Evolutionary conservation across 2,797 vertebrate species (phyloP), one percentile per base, ranked within the genome.

Genomic region (Morus bassanus): DNA sequence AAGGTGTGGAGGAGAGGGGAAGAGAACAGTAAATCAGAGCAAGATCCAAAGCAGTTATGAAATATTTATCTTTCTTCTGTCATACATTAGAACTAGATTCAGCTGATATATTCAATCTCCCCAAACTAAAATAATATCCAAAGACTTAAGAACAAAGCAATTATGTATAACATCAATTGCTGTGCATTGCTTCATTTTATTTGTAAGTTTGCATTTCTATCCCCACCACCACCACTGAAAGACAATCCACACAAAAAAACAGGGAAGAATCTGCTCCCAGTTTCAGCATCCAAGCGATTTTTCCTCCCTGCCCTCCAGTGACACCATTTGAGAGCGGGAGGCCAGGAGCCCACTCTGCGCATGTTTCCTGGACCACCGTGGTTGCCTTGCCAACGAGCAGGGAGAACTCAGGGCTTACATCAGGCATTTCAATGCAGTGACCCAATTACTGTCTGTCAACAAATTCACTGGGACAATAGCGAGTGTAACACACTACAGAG

Each of bases 361-460:
- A 99, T 99, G 99, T 98, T 99, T 99, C 99, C 99, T 99, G 98
- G 98, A 99, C 98, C 99, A 98, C 98, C 98, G 98, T 98, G 97
- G 99, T 99, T 99, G 98, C 98, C 98, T 99, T 99, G 99, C 97
- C 98, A 99, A 99, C 99, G 78, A 96, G 74, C 98, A 98, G 98
- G 94, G 95, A 98, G 97, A 98, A 98, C 98, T 98, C 98, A 86
- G 98, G 97, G 98, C 98, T 98, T 98, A 98, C 98, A 97, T 80
- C 61, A 92, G 97, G 98, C 98, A 97, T 98, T 99, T 99, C 98
- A 98, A 98, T 98, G 98, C 98, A 94, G 96, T 99, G 99, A 99
- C 99, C 99, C 99, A 99, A 98, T 99, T 99, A 99, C 98, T 98
- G 98, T 98, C 98, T 98, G 98, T 99, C 99, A 99, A 99, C 99